These are phyloP conservation scores for Terrapene triunguis DNA, from an alignment of 2,113 vertebrate species.

Conservation along the genomic window DNA sequence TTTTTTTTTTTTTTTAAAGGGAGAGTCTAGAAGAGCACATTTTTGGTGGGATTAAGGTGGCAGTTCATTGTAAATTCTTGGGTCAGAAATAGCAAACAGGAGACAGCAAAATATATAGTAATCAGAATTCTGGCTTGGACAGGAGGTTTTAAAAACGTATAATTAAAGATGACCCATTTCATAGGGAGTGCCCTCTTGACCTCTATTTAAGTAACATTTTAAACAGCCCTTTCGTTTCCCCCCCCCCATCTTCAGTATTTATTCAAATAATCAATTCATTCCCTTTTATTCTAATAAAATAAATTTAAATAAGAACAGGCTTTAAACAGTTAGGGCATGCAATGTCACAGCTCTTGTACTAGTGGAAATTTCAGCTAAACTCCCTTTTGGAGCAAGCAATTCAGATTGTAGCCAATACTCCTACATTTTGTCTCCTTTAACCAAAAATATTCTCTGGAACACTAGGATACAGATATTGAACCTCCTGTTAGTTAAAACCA, in stretches of 20 bases:
- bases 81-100: not conserved
- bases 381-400: conserved; percentile 1
- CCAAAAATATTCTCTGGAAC: conserved; percentile 23
- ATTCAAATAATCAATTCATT: conserved; percentile 41
- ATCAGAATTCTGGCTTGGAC: not conserved
- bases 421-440: not conserved
- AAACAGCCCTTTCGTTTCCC: not conserved
- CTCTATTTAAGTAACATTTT: not conserved
- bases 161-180: not conserved
- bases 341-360: not conserved
- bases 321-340: conserved; percentile 20
- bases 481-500: conserved; percentile 17
- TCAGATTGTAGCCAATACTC: not conserved
- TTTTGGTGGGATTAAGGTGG: not conserved
- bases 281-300: not conserved
- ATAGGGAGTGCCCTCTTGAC: not conserved
- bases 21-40: conserved; percentile 28
- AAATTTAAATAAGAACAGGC: not conserved
- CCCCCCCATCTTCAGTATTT: not conserved
- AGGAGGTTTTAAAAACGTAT: not conserved
- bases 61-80: conserved; percentile 2
- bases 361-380: not conserved
- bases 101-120: not conserved
- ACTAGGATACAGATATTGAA: not conserved
- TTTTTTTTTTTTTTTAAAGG: not conserved